Conservation (phyloP, 2,113 vertebrate genomes). For the Eretmochelys imbricata region DNA sequence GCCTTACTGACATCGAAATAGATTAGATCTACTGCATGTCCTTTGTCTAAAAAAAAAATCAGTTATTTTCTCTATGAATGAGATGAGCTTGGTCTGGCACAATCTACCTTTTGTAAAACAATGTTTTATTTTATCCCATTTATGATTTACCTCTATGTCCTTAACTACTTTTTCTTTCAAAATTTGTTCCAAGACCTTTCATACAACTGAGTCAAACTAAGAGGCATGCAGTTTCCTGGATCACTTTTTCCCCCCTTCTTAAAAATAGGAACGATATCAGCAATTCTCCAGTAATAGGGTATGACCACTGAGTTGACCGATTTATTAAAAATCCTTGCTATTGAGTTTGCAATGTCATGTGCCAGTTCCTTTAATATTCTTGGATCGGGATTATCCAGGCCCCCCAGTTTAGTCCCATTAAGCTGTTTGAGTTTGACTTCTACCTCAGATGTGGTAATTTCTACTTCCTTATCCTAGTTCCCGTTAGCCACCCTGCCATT, state of each 20-base stretch:
- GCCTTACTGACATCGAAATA: background rate
- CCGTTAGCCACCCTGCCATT: too few relatives aligned
- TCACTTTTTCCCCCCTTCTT: background rate
- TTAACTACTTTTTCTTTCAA: background rate
- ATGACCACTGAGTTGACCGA: background rate
- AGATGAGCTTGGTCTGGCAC: background rate
- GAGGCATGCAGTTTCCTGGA: background rate
- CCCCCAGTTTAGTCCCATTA: too few relatives aligned
- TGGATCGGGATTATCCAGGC: too few relatives aligned
- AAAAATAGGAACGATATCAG: background rate
- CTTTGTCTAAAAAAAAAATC: background rate
- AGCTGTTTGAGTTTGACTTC: too few relatives aligned
- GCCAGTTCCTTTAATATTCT: too few relatives aligned
- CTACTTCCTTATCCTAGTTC: too few relatives aligned
- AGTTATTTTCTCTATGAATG: background rate
- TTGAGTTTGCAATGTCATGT: too few relatives aligned
- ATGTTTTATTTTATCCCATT: background rate
- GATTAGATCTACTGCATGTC: background rate
- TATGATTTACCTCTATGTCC: too few relatives aligned
- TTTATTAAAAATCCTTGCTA: too few relatives aligned
- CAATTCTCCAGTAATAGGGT: background rate
- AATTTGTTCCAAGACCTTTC: background rate
- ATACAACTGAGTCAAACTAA: background rate
- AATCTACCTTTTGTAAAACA: background rate
- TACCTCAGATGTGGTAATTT: too few relatives aligned